These are phyloP conservation scores for Formica exsecta DNA, from an alignment of 1,140 invertebrate species.

Conservation along the genomic window DNA sequence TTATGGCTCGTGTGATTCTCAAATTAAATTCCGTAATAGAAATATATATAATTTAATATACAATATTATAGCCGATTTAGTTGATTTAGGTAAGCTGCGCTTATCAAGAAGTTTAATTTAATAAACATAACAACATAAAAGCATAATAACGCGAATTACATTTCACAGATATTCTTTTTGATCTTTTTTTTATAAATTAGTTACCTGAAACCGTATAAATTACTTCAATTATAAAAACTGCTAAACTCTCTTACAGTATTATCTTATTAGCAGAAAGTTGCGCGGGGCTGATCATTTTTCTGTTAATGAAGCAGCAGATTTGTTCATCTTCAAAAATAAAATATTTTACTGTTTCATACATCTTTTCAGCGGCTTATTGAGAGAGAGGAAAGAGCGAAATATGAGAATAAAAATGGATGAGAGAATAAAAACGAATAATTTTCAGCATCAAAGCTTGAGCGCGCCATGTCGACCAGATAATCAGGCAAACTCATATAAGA, in stretches of 20 bases:
- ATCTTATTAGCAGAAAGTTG: too few relatives aligned
- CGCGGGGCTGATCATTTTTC: too few relatives aligned
- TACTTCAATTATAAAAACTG: constrained; percentile 24
- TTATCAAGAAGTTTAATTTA: constrained; percentile 3
- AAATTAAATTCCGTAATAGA: neutral
- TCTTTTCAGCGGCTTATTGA: too few relatives aligned
- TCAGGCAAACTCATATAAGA: too few relatives aligned
- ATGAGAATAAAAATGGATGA: too few relatives aligned
- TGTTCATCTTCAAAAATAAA: too few relatives aligned
- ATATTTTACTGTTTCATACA: too few relatives aligned
- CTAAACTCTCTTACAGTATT: neutral
- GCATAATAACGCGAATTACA: neutral
- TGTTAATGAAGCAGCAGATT: too few relatives aligned
- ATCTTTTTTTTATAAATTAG: constrained; percentile 49
- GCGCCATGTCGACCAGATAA: too few relatives aligned
- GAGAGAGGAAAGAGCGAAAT: too few relatives aligned
- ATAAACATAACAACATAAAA: neutral
- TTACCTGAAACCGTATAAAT: constrained; percentile 29
- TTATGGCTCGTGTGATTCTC: neutral
- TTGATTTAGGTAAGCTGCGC: constrained; percentile 12
- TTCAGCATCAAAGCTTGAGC: too few relatives aligned
- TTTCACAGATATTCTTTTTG: neutral
- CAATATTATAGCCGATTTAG: constrained; percentile 2
- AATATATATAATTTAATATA: neutral
- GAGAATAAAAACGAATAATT: too few relatives aligned